Evolutionary conservation across 2,888 invertebrate genomes (phyloP).

Genomic region (Scaptomyza reducta): DNA sequence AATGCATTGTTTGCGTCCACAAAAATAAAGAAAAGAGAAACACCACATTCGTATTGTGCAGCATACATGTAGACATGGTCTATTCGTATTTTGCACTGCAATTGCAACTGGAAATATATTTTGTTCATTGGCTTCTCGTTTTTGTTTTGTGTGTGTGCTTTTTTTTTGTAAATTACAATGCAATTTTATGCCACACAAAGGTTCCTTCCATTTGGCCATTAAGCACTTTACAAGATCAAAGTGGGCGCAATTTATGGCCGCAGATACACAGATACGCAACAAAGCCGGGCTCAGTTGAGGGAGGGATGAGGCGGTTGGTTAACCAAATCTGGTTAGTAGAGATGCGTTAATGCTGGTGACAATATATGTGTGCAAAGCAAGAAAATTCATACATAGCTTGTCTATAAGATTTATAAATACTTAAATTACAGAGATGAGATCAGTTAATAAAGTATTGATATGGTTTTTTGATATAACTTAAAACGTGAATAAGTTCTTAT

Average conservation of each 20-base stretch:
- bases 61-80: slow-evolving; percentile 38
- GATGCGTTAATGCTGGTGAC: slow-evolving; percentile 21
- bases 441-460: no score
- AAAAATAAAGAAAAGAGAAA: slow-evolving; percentile 7
- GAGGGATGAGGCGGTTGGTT: neutral
- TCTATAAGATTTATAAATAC: neutral
- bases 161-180: slow-evolving; percentile 77
- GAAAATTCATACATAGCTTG: neutral
- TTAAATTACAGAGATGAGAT: no score
- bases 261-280: slow-evolving; percentile 73
- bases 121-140: slow-evolving; percentile 8
- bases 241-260: slow-evolving; percentile 75
- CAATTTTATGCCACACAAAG: slow-evolving; percentile 78
- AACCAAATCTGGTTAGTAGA: slow-evolving; percentile 15
- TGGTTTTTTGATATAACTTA: no score
- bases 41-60: slow-evolving; percentile 13
- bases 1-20: neutral
- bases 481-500: no score
- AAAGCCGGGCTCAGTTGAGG: slow-evolving; percentile 30
- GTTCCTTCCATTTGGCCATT: slow-evolving; percentile 64
- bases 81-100: slow-evolving; percentile 43
- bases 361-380: neutral
- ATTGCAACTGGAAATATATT: slow-evolving; percentile 32
- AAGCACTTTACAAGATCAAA: slow-evolving; percentile 79
- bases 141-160: slow-evolving; percentile 10